phyloP scores from a whole-genome alignment of 2,113 vertebrate genomes.

The Amphilophus citrinellus region DNA sequence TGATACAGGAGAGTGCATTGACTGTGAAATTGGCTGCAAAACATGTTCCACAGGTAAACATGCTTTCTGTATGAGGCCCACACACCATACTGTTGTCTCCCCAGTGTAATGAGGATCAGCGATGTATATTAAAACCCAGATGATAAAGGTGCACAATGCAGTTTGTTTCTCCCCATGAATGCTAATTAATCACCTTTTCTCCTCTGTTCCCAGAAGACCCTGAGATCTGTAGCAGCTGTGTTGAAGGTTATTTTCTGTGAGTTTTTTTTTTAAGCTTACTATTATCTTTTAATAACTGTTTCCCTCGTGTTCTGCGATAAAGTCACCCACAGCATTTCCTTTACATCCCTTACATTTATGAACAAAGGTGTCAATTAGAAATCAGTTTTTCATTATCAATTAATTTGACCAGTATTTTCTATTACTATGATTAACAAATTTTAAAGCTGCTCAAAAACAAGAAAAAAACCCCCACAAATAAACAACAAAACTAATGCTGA shows the following conservation, averaged over 20 bases:
- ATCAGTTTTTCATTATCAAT: neutral
- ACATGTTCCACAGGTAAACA: constrained; percentile 81
- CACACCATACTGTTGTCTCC: neutral
- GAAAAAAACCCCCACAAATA: too few relatives aligned
- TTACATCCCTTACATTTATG: neutral
- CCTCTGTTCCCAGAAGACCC: constrained; percentile 72
- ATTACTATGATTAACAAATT: neutral
- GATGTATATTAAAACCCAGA: neutral
- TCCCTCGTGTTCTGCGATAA: neutral
- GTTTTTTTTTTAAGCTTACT: constrained; percentile 35
- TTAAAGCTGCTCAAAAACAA: too few relatives aligned
- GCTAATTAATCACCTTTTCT: constrained; percentile 61
- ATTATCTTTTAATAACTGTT: neutral
- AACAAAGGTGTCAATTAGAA: neutral
- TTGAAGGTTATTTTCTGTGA: constrained; percentile 82
- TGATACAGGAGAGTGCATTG: constrained; percentile 83
- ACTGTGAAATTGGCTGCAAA: constrained; percentile 82
- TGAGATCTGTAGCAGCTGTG: constrained; percentile 80
- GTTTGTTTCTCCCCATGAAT: constrained; percentile 19
- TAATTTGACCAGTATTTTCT: neutral
- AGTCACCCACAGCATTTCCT: neutral
- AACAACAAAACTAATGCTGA: too few relatives aligned
- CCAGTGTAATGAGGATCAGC: neutral
- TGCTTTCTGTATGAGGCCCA: neutral
- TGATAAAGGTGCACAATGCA: constrained; percentile 5